A percentile compares a stretch with the other conserved stretches of the same genome.
phyloP scores from a whole-genome alignment of 1,140 invertebrate species.

The Trichonephila inaurata region DNA sequence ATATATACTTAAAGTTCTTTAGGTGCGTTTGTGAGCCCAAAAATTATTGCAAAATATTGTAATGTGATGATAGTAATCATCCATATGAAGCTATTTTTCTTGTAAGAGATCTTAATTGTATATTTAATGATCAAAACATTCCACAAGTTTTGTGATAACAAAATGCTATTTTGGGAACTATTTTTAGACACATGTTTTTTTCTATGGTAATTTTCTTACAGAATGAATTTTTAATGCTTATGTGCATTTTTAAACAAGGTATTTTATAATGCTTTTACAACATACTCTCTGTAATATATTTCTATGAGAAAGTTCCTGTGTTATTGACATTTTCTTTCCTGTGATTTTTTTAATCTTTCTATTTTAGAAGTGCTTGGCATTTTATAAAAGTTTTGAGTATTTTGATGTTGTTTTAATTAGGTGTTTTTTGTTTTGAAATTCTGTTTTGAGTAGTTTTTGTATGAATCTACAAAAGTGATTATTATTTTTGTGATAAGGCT shows the following conservation, averaged over 20 bases:
- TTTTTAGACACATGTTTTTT: neutral
- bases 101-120: neutral
- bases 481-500: neutral
- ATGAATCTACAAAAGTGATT: neutral
- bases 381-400: neutral
- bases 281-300: neutral
- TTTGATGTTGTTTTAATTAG: too few species aligned
- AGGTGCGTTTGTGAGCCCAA: neutral
- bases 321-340: neutral
- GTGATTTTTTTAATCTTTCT: neutral
- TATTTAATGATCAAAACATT: conserved; percentile 45
- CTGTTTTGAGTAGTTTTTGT: neutral
- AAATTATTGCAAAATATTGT: neutral
- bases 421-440: neutral
- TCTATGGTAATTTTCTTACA: neutral
- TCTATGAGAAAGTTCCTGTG: neutral
- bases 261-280: neutral
- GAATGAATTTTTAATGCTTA: neutral
- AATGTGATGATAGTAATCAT: neutral
- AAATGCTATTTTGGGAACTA: neutral
- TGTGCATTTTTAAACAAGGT: neutral
- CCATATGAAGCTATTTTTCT: neutral
- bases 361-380: neutral
- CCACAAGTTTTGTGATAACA: conserved; percentile 52
- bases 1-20: conserved; percentile 41